Percentiles rank a stretch among this genome's conserved stretches.
Conservation (phyloP, 2,888 invertebrate species). For the Dilophus febrilis region DNA sequence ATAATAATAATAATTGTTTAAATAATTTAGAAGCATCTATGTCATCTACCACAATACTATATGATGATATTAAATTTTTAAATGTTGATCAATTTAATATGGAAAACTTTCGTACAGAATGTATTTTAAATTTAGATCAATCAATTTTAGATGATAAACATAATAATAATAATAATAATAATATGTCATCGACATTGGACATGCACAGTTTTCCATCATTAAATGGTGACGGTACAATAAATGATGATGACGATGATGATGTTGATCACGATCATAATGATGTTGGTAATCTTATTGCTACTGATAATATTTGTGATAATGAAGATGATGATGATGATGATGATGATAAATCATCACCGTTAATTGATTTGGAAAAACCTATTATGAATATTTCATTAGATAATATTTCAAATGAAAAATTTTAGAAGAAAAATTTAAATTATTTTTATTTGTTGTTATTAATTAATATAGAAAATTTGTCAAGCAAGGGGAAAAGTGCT, state of each 20-base stretch:
- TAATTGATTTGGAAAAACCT: conserved; percentile 26
- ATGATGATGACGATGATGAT: conserved; percentile 1
- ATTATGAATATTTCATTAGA: conserved; percentile 18
- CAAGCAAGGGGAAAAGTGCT: no score
- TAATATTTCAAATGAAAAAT: not conserved
- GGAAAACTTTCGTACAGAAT: conserved; percentile 29
- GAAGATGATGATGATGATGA: conserved; percentile 1
- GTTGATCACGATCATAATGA: no score
- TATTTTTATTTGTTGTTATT: no score
- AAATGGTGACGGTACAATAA: no score
- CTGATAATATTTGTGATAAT: no score
- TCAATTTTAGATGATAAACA: conserved; percentile 13
- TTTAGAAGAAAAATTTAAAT: no score
- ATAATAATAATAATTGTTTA: conserved; percentile 13
- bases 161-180: not conserved
- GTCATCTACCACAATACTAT: no score
- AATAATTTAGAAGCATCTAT: conserved; percentile 20
- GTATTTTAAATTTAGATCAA: conserved; percentile 29
- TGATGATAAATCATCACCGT: conserved; percentile 19
- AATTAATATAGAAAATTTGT: no score
- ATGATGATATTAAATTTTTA: conserved; percentile 30
- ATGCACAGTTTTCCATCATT: conserved; percentile 4
- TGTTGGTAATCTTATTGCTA: no score
- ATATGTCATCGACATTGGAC: conserved; percentile 3
- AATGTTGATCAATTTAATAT: conserved; percentile 31